These are phyloP conservation scores for Athalia circularis DNA, from an alignment of 2,888 invertebrate species.

Conservation along the genomic window DNA sequence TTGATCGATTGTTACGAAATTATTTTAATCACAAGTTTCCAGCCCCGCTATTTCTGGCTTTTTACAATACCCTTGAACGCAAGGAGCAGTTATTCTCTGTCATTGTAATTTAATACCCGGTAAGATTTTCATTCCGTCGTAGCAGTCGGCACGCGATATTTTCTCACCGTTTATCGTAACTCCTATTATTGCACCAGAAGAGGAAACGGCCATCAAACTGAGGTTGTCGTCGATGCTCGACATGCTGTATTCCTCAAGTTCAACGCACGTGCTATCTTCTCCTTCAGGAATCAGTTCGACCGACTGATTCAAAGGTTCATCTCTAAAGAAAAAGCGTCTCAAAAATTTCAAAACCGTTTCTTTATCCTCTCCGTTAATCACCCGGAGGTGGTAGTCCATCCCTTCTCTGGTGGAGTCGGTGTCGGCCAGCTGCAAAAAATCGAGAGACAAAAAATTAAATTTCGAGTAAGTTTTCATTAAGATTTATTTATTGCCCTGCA, in stretches of 20 bases:
- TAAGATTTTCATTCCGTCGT: constrained; percentile 51
- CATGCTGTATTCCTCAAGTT: constrained; percentile 80
- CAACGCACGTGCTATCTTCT: constrained; percentile 78
- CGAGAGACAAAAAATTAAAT: constrained; percentile 45
- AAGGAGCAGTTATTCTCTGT: too few relatives aligned
- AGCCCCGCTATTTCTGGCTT: too few relatives aligned
- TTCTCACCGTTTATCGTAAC: constrained; percentile 76
- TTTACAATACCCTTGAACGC: too few relatives aligned
- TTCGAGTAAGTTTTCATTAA: constrained; percentile 47
- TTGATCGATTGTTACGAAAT: too few relatives aligned
- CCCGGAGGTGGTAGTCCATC: constrained; percentile 74
- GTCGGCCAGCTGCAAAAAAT: constrained; percentile 65
- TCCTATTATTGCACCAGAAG: constrained; percentile 78
- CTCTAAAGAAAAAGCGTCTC: constrained; percentile 82
- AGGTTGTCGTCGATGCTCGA: constrained; percentile 78
- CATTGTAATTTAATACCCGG: background rate
- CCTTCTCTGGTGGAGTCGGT: constrained; percentile 51
- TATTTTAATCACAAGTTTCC: too few relatives aligned
- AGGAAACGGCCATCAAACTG: constrained; percentile 80
- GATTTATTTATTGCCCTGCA: too few relatives aligned
- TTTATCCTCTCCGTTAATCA: constrained; percentile 75
- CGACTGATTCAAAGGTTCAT: constrained; percentile 82
- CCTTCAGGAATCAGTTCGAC: constrained; percentile 79
- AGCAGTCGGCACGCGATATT: constrained; percentile 30
- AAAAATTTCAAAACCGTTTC: constrained; percentile 78